Base-by-base conservation (phyloP, 2,888 invertebrate genomes). In the Andrena haemorrhoa region DNA sequence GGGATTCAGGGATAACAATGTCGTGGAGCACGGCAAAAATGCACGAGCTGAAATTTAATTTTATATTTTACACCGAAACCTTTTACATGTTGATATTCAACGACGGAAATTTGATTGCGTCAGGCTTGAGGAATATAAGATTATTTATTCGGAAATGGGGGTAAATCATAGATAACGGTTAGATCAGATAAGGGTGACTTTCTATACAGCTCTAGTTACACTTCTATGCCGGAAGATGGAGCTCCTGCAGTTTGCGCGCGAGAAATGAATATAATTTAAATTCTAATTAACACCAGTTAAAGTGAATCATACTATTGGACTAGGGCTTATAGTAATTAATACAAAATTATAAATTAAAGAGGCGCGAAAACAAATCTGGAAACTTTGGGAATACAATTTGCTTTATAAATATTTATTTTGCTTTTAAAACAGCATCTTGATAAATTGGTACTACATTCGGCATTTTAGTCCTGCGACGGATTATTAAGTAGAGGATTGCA, bases 141-240 rank as follows among this genome's bases (percentile, higher is more conserved):
- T 31, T 60, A 16, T 75, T 41, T 6, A 58, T 20, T 68, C 16
- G 7, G 47, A 6, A 16, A 33, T 26, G 10, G 6, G 31, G n/a
- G 53, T 78, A 4, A n/a, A 56, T 58, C 41, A 66, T 66, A 29
- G 61, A 65, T 12, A 1, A 56, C 56, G 16, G 3, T n/a, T 3
- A 41, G n/a, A 20, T 2, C 7, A 31, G 47, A 60, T 35, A 31
- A 49, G n/a, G 6, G 20, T 8, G 33, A n/a, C 12, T 16, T 41
- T 64, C 23, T n/a, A 10, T 7, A 4, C 6, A 23, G 0, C 8
- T 58, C 4, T 68, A 63, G 69, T 60, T 69, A 4, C 29, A 2
- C 3, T 8, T 1, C 2, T 3, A 0, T 2, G 1, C 23, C 61
- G 8, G 31, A 2, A 79, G 82, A 75, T 75, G 75, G 72, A 69